Conservation (phyloP, 2,113 vertebrate species). For the Romanogobio albipinnatus region DNA sequence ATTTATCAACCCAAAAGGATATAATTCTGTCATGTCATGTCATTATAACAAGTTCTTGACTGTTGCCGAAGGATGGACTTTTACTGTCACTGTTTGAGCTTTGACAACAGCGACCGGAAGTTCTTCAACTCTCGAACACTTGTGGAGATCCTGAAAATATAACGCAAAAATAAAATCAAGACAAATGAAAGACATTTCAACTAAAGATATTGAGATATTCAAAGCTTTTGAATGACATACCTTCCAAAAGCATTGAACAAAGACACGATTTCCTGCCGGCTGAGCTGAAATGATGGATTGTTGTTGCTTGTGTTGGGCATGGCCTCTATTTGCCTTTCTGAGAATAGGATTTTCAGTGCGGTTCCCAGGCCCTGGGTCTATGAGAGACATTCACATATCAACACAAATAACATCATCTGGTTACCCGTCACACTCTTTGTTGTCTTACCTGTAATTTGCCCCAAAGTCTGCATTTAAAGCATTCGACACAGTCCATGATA, state of each 20-base stretch:
- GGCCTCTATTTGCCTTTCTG: slow-evolving; percentile 85
- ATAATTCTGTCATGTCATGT: background rate
- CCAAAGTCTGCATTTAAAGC: slow-evolving; percentile 94
- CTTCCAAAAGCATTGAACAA: slow-evolving; percentile 93
- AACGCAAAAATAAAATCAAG: slow-evolving; percentile 28
- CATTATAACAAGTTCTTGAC: background rate
- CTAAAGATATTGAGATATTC: background rate
- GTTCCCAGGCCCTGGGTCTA: slow-evolving; percentile 95
- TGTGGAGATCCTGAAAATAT: slow-evolving; percentile 85
- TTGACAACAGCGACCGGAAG: slow-evolving; percentile 80
- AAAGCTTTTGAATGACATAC: slow-evolving; percentile 63
- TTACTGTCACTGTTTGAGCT: slow-evolving; percentile 65
- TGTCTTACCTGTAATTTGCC: slow-evolving; percentile 88
- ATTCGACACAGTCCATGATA: slow-evolving; percentile 96
- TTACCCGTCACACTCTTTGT: background rate
- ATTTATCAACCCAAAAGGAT: background rate
- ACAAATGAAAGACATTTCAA: background rate
- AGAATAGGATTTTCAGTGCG: slow-evolving; percentile 91
- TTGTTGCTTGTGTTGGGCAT: slow-evolving; percentile 78
- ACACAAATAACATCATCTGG: background rate
- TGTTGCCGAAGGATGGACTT: background rate
- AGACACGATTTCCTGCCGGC: slow-evolving; percentile 90
- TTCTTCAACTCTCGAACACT: slow-evolving; percentile 89
- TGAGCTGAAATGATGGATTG: slow-evolving; percentile 84
- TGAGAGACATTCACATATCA: slow-evolving; percentile 6